Base-by-base conservation (phyloP, 2,888 invertebrate species). In the Nebria brevicollis region DNA sequence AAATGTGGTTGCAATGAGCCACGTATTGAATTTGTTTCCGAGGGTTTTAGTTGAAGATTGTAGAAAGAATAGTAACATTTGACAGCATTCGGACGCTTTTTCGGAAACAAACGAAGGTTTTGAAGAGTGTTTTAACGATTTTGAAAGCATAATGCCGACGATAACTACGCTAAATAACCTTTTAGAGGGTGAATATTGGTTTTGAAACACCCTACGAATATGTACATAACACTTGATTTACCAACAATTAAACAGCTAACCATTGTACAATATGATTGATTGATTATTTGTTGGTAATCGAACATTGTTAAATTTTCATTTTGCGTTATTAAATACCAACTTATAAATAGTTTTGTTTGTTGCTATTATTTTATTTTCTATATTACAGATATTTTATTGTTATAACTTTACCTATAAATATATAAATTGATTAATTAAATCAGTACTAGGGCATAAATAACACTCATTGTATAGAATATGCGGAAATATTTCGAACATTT, bases 1-100 rank as follows among this genome's bases (percentile, higher is more conserved):
- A 82, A 90, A 90, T 10, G 89, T 92, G 73, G 88, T 89, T 11
- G 90, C 91, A 79, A 87, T 93, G 66, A 89, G 89, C 64, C 90
- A 90, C 80, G 86, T 92, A 6, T 87, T 92, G 11, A 89, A 92
- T 76, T 89, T 93, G 72, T 88, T 91, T 81, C 91, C 92, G 0
- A 85, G 84, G 81, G 90, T 93, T 11, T 72, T 88, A 25, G 85
- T 93, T 64, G 85, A 87, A 73, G 91, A 92, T 82, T 85, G 87
- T 66, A 77, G 75, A 26, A 76, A 83, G 66, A 77, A 11, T 72
- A 65, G 20, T 42, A 65, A 65, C 54, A 66, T 10, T 64, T 74
- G 66, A 72, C 76, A 77, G 65, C 54, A 54, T 64, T 77, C 26
- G 6, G 64, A 41, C 25, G 54, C 26, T 76, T 41, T 74, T 15